These are phyloP conservation scores for Falco berigora DNA, from an alignment of 2,797 vertebrate genomes.

Conservation along the genomic window DNA sequence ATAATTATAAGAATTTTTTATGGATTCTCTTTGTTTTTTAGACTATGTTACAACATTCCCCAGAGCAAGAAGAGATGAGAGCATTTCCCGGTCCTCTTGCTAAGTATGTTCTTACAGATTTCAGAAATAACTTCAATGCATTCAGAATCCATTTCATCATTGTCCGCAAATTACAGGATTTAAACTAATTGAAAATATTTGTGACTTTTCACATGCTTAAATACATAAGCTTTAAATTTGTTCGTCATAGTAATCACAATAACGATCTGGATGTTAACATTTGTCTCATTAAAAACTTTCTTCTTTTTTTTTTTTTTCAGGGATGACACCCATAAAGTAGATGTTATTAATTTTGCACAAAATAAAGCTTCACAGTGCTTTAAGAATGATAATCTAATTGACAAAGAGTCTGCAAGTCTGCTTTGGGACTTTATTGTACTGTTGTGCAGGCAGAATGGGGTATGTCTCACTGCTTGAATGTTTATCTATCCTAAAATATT, in stretches of 20 bases:
- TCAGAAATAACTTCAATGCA: background rate
- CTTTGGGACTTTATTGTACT: constrained; percentile 95
- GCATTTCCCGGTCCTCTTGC: constrained; percentile 90
- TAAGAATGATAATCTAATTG: constrained; percentile 83
- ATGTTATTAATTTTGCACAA: constrained; percentile 97
- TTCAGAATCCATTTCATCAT: background rate
- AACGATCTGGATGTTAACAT: background rate
- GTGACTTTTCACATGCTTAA: background rate
- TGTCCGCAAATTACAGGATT: background rate
- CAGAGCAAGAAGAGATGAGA: constrained; percentile 88
- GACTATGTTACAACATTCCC: constrained; percentile 86
- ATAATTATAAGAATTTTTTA: background rate
- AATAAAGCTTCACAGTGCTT: constrained; percentile 87
- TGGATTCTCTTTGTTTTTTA: constrained; percentile 44
- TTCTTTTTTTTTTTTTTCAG: constrained; percentile 62
- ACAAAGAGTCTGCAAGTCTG: constrained; percentile 90
- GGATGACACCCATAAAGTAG: constrained; percentile 98
- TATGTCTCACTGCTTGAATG: constrained; percentile 55
- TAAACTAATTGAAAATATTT: background rate
- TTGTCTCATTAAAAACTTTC: background rate
- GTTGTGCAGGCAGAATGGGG: constrained; percentile 95
- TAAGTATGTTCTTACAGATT: constrained; percentile 77
- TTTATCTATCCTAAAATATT: background rate
- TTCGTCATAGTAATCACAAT: background rate
- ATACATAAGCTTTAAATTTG: background rate